Percentiles rank a stretch among this genome's conserved stretches.
Evolutionary conservation across 1,140 invertebrate species (phyloP).

Genomic region (Drosophila trapezifrons): DNA sequence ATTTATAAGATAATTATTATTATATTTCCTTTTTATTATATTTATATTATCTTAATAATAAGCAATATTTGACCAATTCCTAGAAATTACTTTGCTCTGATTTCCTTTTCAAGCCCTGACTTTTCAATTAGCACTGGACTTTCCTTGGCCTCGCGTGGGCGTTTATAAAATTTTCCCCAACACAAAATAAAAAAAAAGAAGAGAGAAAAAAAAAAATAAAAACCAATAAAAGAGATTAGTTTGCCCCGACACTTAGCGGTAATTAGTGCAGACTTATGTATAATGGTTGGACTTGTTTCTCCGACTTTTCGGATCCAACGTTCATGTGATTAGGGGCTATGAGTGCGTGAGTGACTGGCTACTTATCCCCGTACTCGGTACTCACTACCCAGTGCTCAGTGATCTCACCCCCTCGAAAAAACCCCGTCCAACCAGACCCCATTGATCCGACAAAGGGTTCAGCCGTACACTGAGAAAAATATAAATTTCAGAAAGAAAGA

Average conservation of each 20-base stretch:
- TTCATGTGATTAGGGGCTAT: conserved; percentile 24
- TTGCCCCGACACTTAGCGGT: conserved; percentile 11
- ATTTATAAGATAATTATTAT: no score
- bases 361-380: conserved; percentile 16
- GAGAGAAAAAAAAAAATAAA: no score
- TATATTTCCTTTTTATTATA: neutral
- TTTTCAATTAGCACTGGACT: conserved; percentile 17
- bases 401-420: neutral
- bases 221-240: conserved; percentile 1
- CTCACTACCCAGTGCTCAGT: no score
- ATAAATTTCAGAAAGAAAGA: no score
- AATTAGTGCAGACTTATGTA: conserved; percentile 23
- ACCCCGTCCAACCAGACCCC: neutral
- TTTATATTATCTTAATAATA: neutral
- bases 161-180: conserved; percentile 2
- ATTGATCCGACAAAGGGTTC: conserved; percentile 25
- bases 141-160: conserved; percentile 6
- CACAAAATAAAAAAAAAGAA: no score
- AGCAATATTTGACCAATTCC: neutral
- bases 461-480: conserved; percentile 1
- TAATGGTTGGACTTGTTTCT: conserved; percentile 17
- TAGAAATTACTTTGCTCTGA: conserved; percentile 1
- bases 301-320: conserved; percentile 1
- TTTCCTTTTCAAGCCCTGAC: neutral
- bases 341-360: conserved; percentile 30